Evolutionary conservation across 2,113 vertebrate species (phyloP), one percentile per base, ranked within the genome.

Genomic region (Okapia johnstoni): DNA sequence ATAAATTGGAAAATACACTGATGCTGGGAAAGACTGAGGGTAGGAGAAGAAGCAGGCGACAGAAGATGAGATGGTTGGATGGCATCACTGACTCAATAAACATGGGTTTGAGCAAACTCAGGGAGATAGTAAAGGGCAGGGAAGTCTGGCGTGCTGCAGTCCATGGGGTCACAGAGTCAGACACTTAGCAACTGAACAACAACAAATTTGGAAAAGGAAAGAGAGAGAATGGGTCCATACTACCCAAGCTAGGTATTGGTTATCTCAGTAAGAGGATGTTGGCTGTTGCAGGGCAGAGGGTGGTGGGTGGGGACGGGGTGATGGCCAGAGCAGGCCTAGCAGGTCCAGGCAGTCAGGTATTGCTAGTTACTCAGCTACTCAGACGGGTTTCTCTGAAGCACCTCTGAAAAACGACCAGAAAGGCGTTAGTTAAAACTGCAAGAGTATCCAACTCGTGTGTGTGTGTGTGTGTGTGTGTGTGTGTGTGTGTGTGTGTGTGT

Each of bases 301-400:
- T 3, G 40, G 52, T 10, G 33, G 21, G 5, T 17, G 1, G 7
- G 50, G 12, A 1, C 0, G 43, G 7, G 3, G 5, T 0, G 7
- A 11, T n/a, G 30, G 46, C 52, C 23, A 2, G 33, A 5, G 10
- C 60, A 87, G 36, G 13, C 30, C 80, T 58, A 58, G 50, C 28
- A 70, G 50, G 8, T 33, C 6, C 50, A 58, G 43, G n/a, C 40
- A 85, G 30, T 6, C 15, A 15, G 50, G 13, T 63, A 88, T n/a
- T 48, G 10, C 54, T 30, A 63, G 77, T n/a, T 85, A 48, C 66
- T 76, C 83, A 28, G 43, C 58, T 48, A 19, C 58, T 14, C 25
- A 40, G 46, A 60, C 23, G 21, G 48, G 46, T 33, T 48, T 80
- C 52, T 80, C 93, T 33, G 77, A 70, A 36, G 54, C 16, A 73